Conservation (phyloP, 2,113 vertebrate genomes). For the Lycaon pictus region DNA sequence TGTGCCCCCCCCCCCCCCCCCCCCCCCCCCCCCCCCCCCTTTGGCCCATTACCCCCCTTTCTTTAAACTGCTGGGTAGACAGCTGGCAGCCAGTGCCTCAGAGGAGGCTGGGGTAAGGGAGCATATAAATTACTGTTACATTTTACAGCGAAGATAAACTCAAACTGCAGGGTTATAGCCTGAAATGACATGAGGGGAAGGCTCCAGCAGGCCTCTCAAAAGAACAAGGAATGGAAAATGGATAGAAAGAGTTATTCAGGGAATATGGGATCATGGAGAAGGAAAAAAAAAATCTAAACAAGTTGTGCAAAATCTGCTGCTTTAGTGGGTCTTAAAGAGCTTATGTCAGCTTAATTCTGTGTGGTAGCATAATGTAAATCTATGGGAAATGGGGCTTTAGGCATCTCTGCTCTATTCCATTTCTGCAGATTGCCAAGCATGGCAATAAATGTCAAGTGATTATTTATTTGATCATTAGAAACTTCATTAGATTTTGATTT, state of each 20-base stretch:
- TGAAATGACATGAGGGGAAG: conserved; percentile 81
- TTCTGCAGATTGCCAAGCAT: conserved; percentile 71
- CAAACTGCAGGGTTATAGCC: conserved; percentile 86
- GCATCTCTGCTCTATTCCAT: conserved; percentile 69
- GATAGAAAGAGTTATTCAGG: conserved; percentile 76
- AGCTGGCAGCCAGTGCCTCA: conserved; percentile 86
- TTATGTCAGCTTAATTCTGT: conserved; percentile 76
- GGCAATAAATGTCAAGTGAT: conserved; percentile 67
- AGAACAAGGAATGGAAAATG: conserved; percentile 71
- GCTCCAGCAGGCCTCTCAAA: conserved; percentile 72
- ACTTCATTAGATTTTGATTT: conserved; percentile 80
- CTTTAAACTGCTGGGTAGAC: conserved; percentile 89
- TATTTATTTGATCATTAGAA: conserved; percentile 79
- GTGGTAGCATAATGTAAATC: conserved; percentile 72
- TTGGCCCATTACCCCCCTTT: conserved; percentile 85
- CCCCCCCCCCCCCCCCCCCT: conserved; percentile 69
- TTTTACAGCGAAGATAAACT: conserved; percentile 90
- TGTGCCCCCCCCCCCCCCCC: background rate
- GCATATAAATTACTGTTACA: conserved; percentile 88
- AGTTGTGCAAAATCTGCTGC: conserved; percentile 79
- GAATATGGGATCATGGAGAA: conserved; percentile 52
- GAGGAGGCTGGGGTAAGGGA: conserved; percentile 81
- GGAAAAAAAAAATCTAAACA: conserved; percentile 64
- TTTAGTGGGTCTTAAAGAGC: conserved; percentile 80
- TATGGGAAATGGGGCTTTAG: conserved; percentile 72